Evolutionary conservation across 2,797 vertebrate species (phyloP).

Genomic region (Selene dorsalis): DNA sequence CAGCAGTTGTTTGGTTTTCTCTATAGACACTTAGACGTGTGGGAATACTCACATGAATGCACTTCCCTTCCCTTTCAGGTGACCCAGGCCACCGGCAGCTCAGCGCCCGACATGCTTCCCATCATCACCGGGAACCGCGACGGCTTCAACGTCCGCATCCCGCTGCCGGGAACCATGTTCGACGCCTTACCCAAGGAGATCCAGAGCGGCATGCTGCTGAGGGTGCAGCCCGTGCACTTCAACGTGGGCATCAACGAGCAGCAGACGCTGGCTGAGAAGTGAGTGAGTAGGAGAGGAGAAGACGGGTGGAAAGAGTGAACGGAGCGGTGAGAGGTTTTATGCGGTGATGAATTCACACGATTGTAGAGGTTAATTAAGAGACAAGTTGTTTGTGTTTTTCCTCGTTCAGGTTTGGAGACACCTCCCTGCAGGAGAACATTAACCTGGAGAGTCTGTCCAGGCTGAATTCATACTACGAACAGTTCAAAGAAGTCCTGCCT

Average conservation of each 20-base stretch:
- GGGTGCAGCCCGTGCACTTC: slow-evolving; percentile 97
- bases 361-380: too few species aligned
- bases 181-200: slow-evolving; percentile 94
- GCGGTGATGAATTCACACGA: too few species aligned
- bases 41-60: not conserved
- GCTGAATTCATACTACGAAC: slow-evolving; percentile 96
- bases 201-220: slow-evolving; percentile 97
- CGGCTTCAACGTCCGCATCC: slow-evolving; percentile 97
- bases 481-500: slow-evolving; percentile 98
- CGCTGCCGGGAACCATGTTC: slow-evolving; percentile 92
- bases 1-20: too few species aligned
- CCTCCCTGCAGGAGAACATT: slow-evolving; percentile 95
- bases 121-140: slow-evolving; percentile 97
- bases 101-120: slow-evolving; percentile 92
- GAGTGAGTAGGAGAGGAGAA: slow-evolving; percentile 41
- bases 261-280: slow-evolving; percentile 99
- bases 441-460: slow-evolving; percentile 94
- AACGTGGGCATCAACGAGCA: slow-evolving; percentile 99
- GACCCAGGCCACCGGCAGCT: slow-evolving; percentile 91
- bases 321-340: too few species aligned
- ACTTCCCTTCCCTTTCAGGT: slow-evolving; percentile 81
- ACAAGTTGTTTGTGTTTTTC: not conserved
- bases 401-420: slow-evolving; percentile 93
- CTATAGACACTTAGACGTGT: too few species aligned
- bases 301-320: too few species aligned